phyloP scores from a whole-genome alignment of 2,113 vertebrate species.

The Pterocles gutturalis region DNA sequence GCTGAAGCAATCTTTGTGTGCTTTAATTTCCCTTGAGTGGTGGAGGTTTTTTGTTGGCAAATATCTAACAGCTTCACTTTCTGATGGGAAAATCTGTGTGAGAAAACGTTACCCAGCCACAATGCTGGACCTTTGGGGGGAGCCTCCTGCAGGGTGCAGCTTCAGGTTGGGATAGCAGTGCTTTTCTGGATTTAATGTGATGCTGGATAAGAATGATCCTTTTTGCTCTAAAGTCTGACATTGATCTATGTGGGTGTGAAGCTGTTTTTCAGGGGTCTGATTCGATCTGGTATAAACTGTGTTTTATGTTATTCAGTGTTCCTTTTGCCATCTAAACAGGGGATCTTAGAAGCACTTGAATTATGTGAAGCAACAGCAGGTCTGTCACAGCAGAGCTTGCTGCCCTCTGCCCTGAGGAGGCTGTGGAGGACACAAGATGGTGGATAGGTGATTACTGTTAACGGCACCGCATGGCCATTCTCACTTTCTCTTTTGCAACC shows the following conservation, averaged over 20 bases:
- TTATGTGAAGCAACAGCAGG: neutral
- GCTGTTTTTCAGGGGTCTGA: neutral
- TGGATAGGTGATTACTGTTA: neutral
- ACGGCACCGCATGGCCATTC: neutral
- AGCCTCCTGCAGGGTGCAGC: neutral
- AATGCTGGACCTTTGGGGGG: neutral
- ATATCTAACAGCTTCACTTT: conserved; percentile 1
- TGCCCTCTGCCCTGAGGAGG: neutral
- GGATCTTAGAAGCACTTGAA: neutral
- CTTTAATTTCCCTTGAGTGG: conserved; percentile 19
- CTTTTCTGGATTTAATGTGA: neutral
- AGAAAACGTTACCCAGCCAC: conserved; percentile 1
- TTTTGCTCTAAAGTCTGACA: neutral
- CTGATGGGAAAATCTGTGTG: conserved; percentile 46
- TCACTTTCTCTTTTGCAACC: neutral
- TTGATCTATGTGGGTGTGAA: neutral
- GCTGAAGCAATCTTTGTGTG: neutral
- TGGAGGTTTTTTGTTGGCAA: conserved; percentile 25
- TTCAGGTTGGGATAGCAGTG: neutral
- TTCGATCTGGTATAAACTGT: neutral
- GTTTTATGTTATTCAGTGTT: neutral
- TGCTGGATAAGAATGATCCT: neutral
- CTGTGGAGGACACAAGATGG: neutral
- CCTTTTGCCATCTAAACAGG: neutral
- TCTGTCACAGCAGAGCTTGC: neutral